These are phyloP conservation scores for Protonibea diacanthus DNA, from an alignment of 2,797 vertebrate species.

Conservation along the genomic window DNA sequence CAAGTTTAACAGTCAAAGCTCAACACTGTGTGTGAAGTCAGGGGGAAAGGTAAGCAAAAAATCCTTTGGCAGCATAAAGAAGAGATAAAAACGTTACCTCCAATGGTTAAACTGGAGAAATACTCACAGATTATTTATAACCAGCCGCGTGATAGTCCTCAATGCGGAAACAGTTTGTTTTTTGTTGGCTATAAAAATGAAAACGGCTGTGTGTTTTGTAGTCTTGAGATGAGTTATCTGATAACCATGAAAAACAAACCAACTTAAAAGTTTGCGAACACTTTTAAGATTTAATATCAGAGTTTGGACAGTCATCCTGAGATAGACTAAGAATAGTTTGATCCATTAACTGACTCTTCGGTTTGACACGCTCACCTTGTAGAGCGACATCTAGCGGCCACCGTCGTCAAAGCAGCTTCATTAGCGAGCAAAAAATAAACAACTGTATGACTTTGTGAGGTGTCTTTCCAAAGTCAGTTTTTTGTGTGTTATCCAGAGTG, in stretches of 20 bases:
- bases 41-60: neutral
- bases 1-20: neutral
- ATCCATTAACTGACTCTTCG: neutral
- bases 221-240: neutral
- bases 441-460: neutral
- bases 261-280: neutral
- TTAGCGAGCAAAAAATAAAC: neutral
- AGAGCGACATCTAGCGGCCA: neutral
- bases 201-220: neutral
- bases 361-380: neutral
- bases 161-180: neutral
- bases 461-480: neutral
- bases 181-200: neutral
- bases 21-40: rapidly evolving
- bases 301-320: no score
- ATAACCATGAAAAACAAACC: neutral
- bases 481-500: neutral
- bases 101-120: neutral
- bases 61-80: no score
- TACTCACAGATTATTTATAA: neutral
- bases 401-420: neutral
- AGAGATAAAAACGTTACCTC: no score
- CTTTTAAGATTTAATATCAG: neutral
- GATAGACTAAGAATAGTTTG: neutral
- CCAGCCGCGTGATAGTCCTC: neutral